A percentile compares a stretch with the other conserved stretches of the same genome.
These are phyloP conservation scores for Apodemia zela DNA, from an alignment of 2,888 invertebrate species.

Conservation along the genomic window DNA sequence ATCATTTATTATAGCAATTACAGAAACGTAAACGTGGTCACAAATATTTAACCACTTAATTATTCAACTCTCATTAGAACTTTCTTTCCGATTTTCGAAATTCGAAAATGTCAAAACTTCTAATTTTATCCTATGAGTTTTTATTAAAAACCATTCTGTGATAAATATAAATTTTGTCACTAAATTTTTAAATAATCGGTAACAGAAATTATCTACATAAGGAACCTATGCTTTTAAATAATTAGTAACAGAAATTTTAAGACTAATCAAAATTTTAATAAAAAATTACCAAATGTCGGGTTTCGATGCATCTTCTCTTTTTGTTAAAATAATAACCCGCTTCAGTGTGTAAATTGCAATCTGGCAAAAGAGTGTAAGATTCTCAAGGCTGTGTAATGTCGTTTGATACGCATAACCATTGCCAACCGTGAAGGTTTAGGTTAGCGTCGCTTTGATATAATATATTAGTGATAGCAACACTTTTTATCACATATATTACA, in stretches of 20 bases:
- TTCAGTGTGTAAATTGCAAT: constrained; percentile 15
- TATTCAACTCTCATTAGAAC: too few relatives aligned
- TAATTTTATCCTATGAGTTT: too few relatives aligned
- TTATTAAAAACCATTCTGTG: too few relatives aligned
- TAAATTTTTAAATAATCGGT: too few relatives aligned
- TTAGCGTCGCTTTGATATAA: constrained; percentile 30
- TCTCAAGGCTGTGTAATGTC: constrained; percentile 53
- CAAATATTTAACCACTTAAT: too few relatives aligned
- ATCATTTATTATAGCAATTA: too few relatives aligned
- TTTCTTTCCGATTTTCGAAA: too few relatives aligned
- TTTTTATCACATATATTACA: neutral
- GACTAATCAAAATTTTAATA: neutral
- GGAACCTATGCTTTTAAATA: neutral
- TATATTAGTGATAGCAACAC: neutral
- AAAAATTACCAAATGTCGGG: neutral
- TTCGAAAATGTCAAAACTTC: too few relatives aligned
- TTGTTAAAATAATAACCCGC: constrained; percentile 6
- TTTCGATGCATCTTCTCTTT: neutral
- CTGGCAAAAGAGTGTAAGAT: constrained; percentile 7
- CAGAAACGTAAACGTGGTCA: too few relatives aligned
- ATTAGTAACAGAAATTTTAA: neutral
- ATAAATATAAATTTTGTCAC: too few relatives aligned
- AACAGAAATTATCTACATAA: too few relatives aligned
- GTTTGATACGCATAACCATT: constrained; percentile 50
- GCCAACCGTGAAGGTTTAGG: constrained; percentile 63